Evolutionary conservation across 2,797 vertebrate species (phyloP).

Genomic region (Sebastes kiyomatsui): DNA sequence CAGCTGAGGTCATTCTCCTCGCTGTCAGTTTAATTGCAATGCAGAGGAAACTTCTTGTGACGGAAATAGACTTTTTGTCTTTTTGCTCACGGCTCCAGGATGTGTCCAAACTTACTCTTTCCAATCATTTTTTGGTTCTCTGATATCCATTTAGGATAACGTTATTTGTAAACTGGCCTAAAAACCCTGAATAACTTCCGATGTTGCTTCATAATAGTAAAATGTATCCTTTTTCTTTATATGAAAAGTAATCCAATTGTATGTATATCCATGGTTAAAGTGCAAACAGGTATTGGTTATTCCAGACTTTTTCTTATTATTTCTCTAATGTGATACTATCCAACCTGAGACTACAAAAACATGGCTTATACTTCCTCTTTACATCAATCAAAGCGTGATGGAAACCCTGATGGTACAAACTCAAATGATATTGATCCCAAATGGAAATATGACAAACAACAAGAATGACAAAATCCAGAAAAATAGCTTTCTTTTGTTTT

Average conservation of each 20-base stretch:
- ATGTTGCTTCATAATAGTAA: neutral
- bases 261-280: neutral
- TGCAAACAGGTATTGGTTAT: neutral
- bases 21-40: slow-evolving; percentile 21
- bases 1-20: neutral
- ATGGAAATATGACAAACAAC: neutral
- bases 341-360: neutral
- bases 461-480: neutral
- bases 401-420: neutral
- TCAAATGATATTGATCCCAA: neutral
- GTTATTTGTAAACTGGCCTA: neutral
- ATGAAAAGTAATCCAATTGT: neutral
- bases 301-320: neutral
- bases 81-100: neutral
- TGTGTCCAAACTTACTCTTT: neutral
- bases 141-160: neutral
- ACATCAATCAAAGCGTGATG: neutral
- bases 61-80: slow-evolving; percentile 2
- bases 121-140: neutral
- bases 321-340: neutral
- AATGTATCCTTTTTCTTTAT: neutral
- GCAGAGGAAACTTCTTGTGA: neutral
- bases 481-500: neutral
- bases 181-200: neutral
- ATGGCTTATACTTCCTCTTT: neutral